Evolutionary conservation across 2,797 vertebrate species (phyloP).

Genomic region (Neosilurus hyrtlii): DNA sequence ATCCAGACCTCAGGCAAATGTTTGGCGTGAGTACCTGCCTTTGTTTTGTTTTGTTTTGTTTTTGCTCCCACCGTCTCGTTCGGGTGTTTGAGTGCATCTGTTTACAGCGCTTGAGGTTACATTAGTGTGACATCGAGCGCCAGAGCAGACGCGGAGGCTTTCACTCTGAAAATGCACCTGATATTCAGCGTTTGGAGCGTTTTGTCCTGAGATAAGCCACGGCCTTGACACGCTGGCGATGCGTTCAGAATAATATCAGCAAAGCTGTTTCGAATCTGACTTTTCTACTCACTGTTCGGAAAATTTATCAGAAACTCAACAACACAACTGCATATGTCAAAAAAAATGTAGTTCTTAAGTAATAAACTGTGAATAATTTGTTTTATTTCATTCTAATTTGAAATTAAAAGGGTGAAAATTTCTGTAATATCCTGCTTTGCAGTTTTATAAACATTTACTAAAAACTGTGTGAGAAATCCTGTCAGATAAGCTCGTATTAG

Average conservation of each 20-base stretch:
- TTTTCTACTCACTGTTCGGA: background rate
- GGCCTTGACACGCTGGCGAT: background rate
- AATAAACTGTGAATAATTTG: background rate
- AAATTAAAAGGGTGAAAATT: background rate
- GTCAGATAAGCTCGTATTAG: background rate
- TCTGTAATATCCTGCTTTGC: too few species aligned
- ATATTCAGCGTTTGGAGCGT: constrained; percentile 9
- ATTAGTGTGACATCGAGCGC: background rate
- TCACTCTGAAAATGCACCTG: background rate
- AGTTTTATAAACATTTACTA: background rate
- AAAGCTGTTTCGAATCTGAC: background rate
- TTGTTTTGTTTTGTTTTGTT: too few species aligned
- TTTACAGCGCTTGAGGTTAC: background rate
- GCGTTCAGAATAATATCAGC: constrained; percentile 6
- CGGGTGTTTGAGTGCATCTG: constrained; percentile 2
- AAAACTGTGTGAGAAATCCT: background rate
- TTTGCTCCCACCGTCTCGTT: background rate
- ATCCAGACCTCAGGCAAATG: constrained; percentile 97
- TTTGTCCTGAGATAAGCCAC: background rate
- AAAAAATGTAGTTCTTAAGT: background rate
- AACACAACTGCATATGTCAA: background rate
- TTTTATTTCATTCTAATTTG: background rate
- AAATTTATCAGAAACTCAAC: background rate
- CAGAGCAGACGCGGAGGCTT: background rate
- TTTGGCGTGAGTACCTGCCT: constrained; percentile 85